Conservation (phyloP, 2,797 vertebrate genomes). For the Pipistrellus pipistrellus region DNA sequence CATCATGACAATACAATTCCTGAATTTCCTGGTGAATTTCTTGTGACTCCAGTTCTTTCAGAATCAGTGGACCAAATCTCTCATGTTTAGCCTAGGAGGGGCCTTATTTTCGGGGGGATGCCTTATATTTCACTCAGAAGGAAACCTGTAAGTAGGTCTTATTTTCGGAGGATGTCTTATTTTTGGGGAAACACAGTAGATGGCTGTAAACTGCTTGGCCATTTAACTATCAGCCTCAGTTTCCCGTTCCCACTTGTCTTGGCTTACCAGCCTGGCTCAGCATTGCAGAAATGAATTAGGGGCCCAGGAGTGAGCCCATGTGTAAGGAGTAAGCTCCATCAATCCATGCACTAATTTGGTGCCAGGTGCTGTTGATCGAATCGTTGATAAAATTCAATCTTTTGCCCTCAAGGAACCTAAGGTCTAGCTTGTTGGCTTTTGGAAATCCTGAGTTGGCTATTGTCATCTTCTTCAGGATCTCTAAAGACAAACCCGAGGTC, state of each 20-base stretch:
- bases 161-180: too few relatives aligned
- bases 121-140: too few relatives aligned
- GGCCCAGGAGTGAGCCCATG: background rate
- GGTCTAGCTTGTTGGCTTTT: background rate
- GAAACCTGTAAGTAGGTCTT: too few relatives aligned
- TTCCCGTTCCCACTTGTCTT: background rate
- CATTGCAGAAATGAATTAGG: background rate
- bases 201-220: background rate
- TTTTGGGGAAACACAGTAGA: background rate
- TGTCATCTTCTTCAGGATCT: background rate
- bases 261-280: background rate
- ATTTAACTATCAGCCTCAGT: background rate
- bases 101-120: too few relatives aligned
- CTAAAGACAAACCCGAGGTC: slow-evolving; percentile 27
- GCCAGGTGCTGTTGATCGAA: background rate
- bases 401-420: background rate
- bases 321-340: background rate
- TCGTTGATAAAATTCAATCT: background rate
- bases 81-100: too few relatives aligned
- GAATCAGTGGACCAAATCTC: too few relatives aligned
- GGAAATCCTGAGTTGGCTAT: background rate
- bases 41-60: too few relatives aligned
- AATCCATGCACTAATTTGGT: background rate
- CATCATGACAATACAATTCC: too few relatives aligned
- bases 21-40: too few relatives aligned